A percentile compares a stretch with the other conserved stretches of the same genome.
These are phyloP conservation scores for Nothobranchius furzeri DNA, from an alignment of 2,113 vertebrate species.

Conservation along the genomic window DNA sequence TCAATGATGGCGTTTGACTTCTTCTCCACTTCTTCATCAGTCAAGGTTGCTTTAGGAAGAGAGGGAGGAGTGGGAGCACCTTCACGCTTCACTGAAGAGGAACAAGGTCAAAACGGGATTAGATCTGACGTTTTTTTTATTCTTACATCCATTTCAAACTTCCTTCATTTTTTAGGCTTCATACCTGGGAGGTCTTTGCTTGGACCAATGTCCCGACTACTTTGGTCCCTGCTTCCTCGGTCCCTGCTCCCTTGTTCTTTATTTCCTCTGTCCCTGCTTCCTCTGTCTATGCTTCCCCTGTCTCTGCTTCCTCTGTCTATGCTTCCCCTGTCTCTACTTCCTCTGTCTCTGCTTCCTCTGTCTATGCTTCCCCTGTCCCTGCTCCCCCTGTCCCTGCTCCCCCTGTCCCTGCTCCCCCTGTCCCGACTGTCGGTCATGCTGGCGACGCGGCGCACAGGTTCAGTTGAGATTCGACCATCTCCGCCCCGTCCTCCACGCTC, in stretches of 20 bases:
- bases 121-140: not conserved
- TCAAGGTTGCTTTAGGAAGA: conserved; percentile 77
- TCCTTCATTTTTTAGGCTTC: not conserved
- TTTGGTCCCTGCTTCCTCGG: no score
- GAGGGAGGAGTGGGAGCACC: conserved; percentile 62
- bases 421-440: conserved; percentile 87
- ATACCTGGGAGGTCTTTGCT: conserved; percentile 72
- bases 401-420: conserved; percentile 67
- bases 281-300: conserved; percentile 59
- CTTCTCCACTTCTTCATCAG: conserved; percentile 91
- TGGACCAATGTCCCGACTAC: conserved; percentile 44
- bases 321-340: conserved; percentile 67
- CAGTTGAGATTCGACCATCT: conserved; percentile 78
- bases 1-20: conserved; percentile 93
- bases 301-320: conserved; percentile 64
- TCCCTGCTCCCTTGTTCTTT: no score
- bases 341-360: conserved; percentile 55
- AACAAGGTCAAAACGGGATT: not conserved
- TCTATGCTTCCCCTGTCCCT: conserved; percentile 62
- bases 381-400: conserved; percentile 64
- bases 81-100: conserved; percentile 82
- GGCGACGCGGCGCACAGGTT: conserved; percentile 88
- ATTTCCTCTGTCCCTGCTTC: conserved; percentile 47
- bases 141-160: not conserved
- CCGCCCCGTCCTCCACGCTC: conserved; percentile 86